Base-by-base conservation (phyloP, 2,888 invertebrate species). In the Geotrupes spiniger region DNA sequence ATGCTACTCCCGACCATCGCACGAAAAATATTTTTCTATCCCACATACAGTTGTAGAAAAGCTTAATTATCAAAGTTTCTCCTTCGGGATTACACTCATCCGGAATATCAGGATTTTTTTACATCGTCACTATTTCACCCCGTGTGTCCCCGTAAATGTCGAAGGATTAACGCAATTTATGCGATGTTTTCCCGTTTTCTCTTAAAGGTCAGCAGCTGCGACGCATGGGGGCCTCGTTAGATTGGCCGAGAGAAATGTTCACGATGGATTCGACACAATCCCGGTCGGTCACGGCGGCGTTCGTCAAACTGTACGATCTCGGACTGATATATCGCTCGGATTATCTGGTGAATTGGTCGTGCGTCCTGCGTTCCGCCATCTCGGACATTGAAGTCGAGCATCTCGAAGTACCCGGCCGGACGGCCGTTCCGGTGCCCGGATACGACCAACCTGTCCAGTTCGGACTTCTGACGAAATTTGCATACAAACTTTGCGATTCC, bases 371-470 rank as follows among this genome's bases (percentile, higher is more conserved):
- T 67, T 97, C 96, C 40, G 98, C 98, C 5, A 99, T 99, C 59
- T 98, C 98, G 0, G 99, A 99, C 69, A 97, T 99, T 57, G 99
- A 99, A 75, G 96, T 98, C 2, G 98, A 99, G 70, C 98, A 99
- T 74, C 72, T 89, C 29, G 93, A 97, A 67, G 73, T 99, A 28
- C 69, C 83, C 2, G 96, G 96, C 0, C 78, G 88, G 40, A 99
- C 96, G 0, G 70, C 91, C 59, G 69, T 99, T 37, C 66, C 83
- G 15, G 93, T 99, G 56, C 98, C 99, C 0, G 96, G 96, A 0
- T 94, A 95, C 69, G 78, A 83, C n/a, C 80, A 72, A 9, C 73
- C 83, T 70, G 83, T 98, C 14, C 92, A 95, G 69, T 98, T 99
- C 69, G 99, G 99, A 2, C 89, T 93, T 21, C 75, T 99, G 8